Conservation (phyloP, 2,888 invertebrate genomes). For the Cecidostiba fungosa region DNA sequence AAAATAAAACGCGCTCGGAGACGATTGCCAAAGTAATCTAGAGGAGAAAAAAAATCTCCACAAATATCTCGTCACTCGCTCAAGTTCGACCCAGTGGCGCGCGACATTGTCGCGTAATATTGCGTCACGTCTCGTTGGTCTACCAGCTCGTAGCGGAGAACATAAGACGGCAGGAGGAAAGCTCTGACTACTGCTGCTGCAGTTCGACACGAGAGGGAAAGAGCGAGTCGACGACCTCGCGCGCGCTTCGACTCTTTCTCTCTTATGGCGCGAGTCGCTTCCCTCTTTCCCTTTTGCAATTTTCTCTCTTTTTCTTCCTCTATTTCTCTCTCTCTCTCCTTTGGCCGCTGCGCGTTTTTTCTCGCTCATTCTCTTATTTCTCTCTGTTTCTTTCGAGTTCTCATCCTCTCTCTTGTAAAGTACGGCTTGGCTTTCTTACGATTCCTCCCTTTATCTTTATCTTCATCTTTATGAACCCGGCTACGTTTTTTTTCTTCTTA, state of each 20-base stretch:
- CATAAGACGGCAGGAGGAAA: conserved; percentile 38
- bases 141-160: conserved; percentile 38
- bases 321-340: conserved; percentile 18
- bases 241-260: conserved; percentile 44
- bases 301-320: conserved; percentile 53
- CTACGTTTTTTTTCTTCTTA: not conserved
- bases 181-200: not conserved
- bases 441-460: conserved; percentile 46
- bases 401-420: conserved; percentile 50
- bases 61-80: conserved; percentile 28
- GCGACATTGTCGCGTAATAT: conserved; percentile 50
- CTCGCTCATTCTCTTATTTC: conserved; percentile 43
- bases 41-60: not conserved
- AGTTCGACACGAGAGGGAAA: not conserved
- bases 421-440: conserved; percentile 46
- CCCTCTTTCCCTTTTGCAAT: conserved; percentile 49
- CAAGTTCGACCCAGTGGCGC: conserved; percentile 12
- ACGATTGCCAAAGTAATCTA: not conserved
- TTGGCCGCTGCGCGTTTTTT: conserved; percentile 6
- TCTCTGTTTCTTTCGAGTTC: conserved; percentile 39
- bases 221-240: conserved; percentile 49
- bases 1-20: not conserved
- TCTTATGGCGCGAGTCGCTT: conserved; percentile 51
- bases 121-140: conserved; percentile 48
- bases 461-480: conserved; percentile 41